These are phyloP conservation scores for Pandemis cinnamomeana DNA, from an alignment of 2,888 invertebrate genomes.

Conservation along the genomic window DNA sequence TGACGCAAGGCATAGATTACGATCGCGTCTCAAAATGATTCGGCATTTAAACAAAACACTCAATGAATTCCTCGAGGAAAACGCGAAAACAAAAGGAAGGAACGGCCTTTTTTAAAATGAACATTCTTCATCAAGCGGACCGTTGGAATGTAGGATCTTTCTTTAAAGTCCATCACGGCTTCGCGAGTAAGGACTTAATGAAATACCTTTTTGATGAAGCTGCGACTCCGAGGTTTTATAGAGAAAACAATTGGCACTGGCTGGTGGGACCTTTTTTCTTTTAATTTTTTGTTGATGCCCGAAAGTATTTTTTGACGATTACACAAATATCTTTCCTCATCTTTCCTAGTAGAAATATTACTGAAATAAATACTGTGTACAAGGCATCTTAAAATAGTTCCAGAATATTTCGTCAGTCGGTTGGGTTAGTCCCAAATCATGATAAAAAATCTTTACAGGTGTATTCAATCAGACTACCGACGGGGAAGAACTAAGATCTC, in stretches of 20 bases:
- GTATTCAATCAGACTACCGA: no score
- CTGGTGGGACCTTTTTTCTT: constrained; percentile 37
- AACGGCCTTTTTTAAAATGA: constrained; percentile 68
- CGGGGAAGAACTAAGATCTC: no score
- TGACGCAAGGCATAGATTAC: not conserved
- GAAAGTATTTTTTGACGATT: constrained; percentile 14
- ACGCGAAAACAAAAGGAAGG: constrained; percentile 60
- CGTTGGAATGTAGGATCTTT: constrained; percentile 77
- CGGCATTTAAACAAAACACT: constrained; percentile 27
- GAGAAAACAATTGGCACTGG: constrained; percentile 50
- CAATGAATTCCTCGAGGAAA: constrained; percentile 51
- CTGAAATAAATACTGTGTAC: no score
- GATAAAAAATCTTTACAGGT: no score
- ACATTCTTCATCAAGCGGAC: constrained; percentile 77
- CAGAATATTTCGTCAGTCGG: no score
- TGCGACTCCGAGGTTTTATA: constrained; percentile 57
- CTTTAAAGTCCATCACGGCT: constrained; percentile 63
- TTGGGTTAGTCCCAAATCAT: no score
- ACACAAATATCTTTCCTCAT: no score
- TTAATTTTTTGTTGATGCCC: constrained; percentile 44
- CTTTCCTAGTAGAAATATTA: no score
- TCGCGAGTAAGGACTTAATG: constrained; percentile 76
- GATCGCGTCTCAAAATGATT: not conserved
- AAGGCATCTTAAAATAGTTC: no score
- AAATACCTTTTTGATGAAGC: constrained; percentile 82